Percentiles rank a stretch among this genome's conserved stretches.
These are phyloP conservation scores for Hydropsyche tenuis DNA, from an alignment of 1,140 invertebrate genomes.

Conservation along the genomic window DNA sequence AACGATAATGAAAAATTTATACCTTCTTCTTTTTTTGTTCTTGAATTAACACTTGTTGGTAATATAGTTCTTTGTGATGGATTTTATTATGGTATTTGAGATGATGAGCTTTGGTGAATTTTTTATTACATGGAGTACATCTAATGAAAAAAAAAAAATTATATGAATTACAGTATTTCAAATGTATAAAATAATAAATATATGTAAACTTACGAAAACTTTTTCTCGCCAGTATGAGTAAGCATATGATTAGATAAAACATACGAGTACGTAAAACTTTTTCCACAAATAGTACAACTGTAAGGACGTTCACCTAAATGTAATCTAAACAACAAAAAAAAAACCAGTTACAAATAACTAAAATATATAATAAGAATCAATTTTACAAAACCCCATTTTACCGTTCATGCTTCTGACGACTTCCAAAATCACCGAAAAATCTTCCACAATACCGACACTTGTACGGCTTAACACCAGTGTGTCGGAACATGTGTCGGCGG, in stretches of 20 bases:
- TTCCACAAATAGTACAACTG: slow-evolving; percentile 73
- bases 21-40: slow-evolving; percentile 59
- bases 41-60: slow-evolving; percentile 58
- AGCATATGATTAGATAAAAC: slow-evolving; percentile 76
- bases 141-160: too few species aligned
- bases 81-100: slow-evolving; percentile 63
- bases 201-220: slow-evolving; percentile 56
- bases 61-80: slow-evolving; percentile 61
- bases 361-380: neutral
- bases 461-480: slow-evolving; percentile 72
- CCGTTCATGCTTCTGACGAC: slow-evolving; percentile 67
- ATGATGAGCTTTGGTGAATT: slow-evolving; percentile 62
- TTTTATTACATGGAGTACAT: slow-evolving; percentile 60
- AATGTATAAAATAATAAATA: slow-evolving; percentile 1
- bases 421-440: slow-evolving; percentile 71
- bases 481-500: slow-evolving; percentile 64
- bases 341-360: neutral
- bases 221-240: slow-evolving; percentile 80
- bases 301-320: slow-evolving; percentile 73
- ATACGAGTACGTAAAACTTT: slow-evolving; percentile 75
- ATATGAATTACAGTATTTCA: too few species aligned
- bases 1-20: neutral
- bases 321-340: slow-evolving; percentile 52
- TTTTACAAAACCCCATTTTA: slow-evolving; percentile 36
- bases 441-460: slow-evolving; percentile 73